These are phyloP conservation scores for Aphelenchoides bicaudatus DNA, from an alignment of 2,888 invertebrate genomes.

Conservation along the genomic window DNA sequence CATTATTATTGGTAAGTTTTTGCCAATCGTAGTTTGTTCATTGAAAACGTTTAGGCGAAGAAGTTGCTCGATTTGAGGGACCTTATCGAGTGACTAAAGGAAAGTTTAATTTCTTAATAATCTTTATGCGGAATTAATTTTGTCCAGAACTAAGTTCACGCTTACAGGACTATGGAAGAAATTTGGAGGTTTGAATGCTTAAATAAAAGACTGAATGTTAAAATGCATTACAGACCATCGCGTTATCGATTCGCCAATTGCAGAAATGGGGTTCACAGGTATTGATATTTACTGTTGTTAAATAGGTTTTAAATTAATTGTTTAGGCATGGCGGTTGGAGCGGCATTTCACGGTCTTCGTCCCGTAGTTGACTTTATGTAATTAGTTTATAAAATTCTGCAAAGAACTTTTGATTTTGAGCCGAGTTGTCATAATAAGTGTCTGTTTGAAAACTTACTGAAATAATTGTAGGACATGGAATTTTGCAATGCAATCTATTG, in stretches of 20 bases:
- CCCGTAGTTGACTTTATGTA: constrained; percentile 97
- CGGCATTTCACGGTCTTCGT: constrained; percentile 80
- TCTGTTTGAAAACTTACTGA: too few relatives aligned
- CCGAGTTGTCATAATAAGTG: too few relatives aligned
- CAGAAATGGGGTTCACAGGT: constrained; percentile 77
- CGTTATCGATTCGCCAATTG: constrained; percentile 95
- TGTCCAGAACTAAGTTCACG: constrained; percentile 72
- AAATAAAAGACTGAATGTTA: too few relatives aligned
- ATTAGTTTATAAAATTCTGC: too few relatives aligned
- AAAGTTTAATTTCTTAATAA: not conserved
- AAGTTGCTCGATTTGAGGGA: constrained; percentile 11
- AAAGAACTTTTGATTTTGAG: too few relatives aligned
- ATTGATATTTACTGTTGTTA: constrained; percentile 52
- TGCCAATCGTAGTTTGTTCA: too few relatives aligned
- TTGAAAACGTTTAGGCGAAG: too few relatives aligned
- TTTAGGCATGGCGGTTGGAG: constrained; percentile 78
- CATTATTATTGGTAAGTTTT: constrained; percentile 73
- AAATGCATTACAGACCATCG: too few relatives aligned
- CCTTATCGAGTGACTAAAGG: constrained; percentile 5
- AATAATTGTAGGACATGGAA: too few relatives aligned
- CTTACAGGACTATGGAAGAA: constrained; percentile 96
- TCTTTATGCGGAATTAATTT: not conserved
- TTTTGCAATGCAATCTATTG: constrained; percentile 96
- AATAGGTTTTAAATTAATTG: not conserved
- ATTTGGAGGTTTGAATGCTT: too few relatives aligned